phyloP scores from a whole-genome alignment of 2,113 vertebrate species.

The Lepus timidus region DNA sequence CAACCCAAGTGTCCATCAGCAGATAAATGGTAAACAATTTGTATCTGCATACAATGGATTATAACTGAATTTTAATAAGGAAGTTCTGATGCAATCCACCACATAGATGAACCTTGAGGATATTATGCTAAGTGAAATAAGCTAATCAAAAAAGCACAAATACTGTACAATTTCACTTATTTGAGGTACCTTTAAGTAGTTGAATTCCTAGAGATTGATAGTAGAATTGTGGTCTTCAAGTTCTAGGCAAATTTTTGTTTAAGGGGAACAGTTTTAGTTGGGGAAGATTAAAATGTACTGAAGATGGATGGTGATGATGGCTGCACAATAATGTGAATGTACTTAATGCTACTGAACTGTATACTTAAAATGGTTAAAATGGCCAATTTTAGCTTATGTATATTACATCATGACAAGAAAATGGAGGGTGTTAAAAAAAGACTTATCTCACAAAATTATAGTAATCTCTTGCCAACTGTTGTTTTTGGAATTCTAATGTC shows the following conservation, averaged over 20 bases:
- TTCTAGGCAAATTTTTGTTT: background rate
- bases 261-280: background rate
- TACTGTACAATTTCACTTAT: background rate
- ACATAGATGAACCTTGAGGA: background rate
- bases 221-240: background rate
- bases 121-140: background rate
- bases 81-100: background rate
- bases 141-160: background rate
- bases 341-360: background rate
- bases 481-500: conserved; percentile 13
- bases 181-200: background rate
- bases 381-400: background rate
- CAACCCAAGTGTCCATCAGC: background rate
- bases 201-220: background rate
- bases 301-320: background rate
- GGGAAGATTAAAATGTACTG: background rate
- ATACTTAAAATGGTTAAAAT: background rate
- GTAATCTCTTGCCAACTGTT: background rate
- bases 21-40: conserved; percentile 49
- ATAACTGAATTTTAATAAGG: background rate
- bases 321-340: background rate
- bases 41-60: background rate
- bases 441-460: background rate
- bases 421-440: background rate
- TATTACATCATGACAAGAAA: conserved; percentile 47